These are phyloP conservation scores for Ciconia boyciana DNA, from an alignment of 2,113 vertebrate species.

Conservation along the genomic window DNA sequence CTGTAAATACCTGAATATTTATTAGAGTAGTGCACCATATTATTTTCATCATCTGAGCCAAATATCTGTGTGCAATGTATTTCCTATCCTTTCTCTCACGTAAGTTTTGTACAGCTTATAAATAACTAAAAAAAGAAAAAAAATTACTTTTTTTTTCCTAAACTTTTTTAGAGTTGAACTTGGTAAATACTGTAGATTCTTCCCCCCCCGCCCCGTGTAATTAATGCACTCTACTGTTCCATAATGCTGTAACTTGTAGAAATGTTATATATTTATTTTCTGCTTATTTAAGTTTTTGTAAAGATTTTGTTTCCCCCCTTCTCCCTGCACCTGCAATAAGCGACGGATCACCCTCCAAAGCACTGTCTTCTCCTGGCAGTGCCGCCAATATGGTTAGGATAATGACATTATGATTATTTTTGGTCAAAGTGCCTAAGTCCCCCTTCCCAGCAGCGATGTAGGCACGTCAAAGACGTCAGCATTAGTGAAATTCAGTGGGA, in stretches of 20 bases:
- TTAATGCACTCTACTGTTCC: conserved; percentile 79
- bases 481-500: not conserved
- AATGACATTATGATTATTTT: not conserved
- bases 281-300: conserved; percentile 80
- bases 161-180: conserved; percentile 58
- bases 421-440: conserved; percentile 37
- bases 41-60: conserved; percentile 78
- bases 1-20: conserved; percentile 80
- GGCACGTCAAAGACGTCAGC: not conserved
- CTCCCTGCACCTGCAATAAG: not conserved
- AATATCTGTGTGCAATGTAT: conserved; percentile 77
- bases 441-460: not conserved
- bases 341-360: conserved; percentile 19
- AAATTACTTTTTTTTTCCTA: conserved; percentile 45
- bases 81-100: conserved; percentile 58
- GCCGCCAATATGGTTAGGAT: not conserved
- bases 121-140: conserved; percentile 24
- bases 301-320: conserved; percentile 47
- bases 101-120: conserved; percentile 74
- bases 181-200: conserved; percentile 75
- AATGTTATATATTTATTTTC: conserved; percentile 82
- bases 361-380: not conserved
- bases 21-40: conserved; percentile 72
- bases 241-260: conserved; percentile 80
- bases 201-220: conserved; percentile 22